Evolutionary conservation across 2,888 invertebrate species (phyloP).

Genomic region (Lydus trimaculatus): DNA sequence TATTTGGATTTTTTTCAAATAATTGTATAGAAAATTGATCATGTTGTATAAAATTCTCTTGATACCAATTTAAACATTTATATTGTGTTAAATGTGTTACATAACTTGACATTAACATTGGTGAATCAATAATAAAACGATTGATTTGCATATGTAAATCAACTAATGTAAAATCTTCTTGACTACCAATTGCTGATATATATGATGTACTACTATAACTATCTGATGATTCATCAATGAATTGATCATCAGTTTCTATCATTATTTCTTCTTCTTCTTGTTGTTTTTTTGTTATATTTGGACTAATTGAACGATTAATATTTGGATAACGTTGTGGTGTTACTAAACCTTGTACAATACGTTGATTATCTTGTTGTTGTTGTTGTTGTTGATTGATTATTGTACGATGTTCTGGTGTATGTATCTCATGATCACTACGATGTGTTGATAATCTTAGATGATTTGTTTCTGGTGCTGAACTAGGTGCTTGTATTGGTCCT

Average conservation of each 20-base stretch:
- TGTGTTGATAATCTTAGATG: constrained; percentile 62
- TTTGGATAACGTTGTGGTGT: constrained; percentile 55
- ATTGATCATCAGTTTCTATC: constrained; percentile 26
- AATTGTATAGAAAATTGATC: constrained; percentile 82
- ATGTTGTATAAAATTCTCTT: constrained; percentile 68
- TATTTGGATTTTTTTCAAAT: constrained; percentile 68
- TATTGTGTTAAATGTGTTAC: constrained; percentile 89
- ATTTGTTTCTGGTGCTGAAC: constrained; percentile 51
- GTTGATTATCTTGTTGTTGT: constrained; percentile 48
- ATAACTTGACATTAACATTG: constrained; percentile 93
- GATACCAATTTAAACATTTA: constrained; percentile 76
- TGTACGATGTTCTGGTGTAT: constrained; percentile 66
- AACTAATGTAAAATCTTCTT: constrained; percentile 90
- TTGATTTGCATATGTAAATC: constrained; percentile 91
- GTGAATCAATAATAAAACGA: constrained; percentile 90
- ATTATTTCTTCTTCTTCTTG: constrained; percentile 24
- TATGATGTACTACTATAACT: constrained; percentile 86
- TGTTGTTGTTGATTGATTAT: constrained; percentile 32
- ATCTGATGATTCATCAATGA: constrained; percentile 68
- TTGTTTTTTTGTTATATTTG: constrained; percentile 26
- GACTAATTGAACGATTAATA: constrained; percentile 42
- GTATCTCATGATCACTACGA: constrained; percentile 70
- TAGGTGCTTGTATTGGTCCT: constrained; percentile 46
- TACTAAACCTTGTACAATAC: constrained; percentile 56
- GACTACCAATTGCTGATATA: constrained; percentile 90